A percentile compares a stretch with the other conserved stretches of the same genome.
Conservation (phyloP, 2,888 invertebrate species). For the Hololepta plana region DNA sequence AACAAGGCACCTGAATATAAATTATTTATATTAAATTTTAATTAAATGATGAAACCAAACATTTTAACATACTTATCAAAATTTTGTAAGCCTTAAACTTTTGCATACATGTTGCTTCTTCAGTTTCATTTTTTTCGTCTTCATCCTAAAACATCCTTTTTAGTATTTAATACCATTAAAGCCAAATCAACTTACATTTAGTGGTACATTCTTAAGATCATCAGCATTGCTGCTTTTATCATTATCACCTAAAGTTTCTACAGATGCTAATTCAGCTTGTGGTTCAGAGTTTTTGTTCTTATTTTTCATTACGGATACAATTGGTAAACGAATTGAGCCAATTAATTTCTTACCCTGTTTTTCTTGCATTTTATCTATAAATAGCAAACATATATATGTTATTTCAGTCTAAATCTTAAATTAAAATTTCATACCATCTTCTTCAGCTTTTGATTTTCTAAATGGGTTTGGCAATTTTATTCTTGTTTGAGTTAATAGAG, state of each 20-base stretch:
- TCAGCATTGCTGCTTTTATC: slow-evolving; percentile 45
- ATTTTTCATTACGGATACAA: slow-evolving; percentile 14
- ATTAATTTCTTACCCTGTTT: slow-evolving; percentile 27
- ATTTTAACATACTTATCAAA: slow-evolving; percentile 34
- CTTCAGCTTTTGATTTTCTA: slow-evolving; percentile 29
- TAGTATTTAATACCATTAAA: slow-evolving; percentile 9
- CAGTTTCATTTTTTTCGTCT: slow-evolving; percentile 24
- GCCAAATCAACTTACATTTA: slow-evolving; percentile 25
- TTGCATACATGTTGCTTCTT: slow-evolving; percentile 34
- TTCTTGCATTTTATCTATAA: no score
- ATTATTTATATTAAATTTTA: no score
- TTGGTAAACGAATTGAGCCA: background rate
- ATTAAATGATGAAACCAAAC: slow-evolving; percentile 5
- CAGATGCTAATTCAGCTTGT: slow-evolving; percentile 58
- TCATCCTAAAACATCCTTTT: slow-evolving; percentile 34
- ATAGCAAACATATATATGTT: no score
- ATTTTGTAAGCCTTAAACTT: slow-evolving; percentile 46
- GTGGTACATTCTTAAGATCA: slow-evolving; percentile 55
- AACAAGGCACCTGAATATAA: slow-evolving; percentile 35
- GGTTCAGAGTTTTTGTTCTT: slow-evolving; percentile 17
- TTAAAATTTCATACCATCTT: slow-evolving; percentile 11
- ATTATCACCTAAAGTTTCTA: slow-evolving; percentile 66
- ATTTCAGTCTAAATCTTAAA: no score
- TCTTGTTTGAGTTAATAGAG: slow-evolving; percentile 22
- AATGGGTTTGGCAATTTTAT: slow-evolving; percentile 37